These are phyloP conservation scores for Ellobius talpinus DNA, from an alignment of 2,113 vertebrate genomes.

Conservation along the genomic window DNA sequence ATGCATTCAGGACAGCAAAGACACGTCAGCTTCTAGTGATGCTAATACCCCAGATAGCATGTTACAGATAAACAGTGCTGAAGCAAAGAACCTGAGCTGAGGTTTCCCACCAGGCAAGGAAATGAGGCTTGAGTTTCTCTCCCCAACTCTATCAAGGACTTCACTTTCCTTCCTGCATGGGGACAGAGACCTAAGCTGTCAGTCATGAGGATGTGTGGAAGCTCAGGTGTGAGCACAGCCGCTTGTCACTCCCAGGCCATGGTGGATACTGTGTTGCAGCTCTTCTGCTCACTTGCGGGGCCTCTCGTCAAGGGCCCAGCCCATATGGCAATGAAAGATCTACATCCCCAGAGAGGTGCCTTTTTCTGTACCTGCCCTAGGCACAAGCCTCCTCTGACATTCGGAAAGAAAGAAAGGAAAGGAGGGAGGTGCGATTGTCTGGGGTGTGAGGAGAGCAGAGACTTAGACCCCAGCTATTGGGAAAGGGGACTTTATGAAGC, in stretches of 20 bases:
- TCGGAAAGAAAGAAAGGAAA: neutral
- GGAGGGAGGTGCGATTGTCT: neutral
- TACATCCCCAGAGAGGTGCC: neutral
- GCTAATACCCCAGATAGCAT: neutral
- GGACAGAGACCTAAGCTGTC: neutral
- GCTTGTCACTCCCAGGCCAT: too few species aligned
- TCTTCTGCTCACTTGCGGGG: neutral
- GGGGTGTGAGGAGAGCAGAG: neutral
- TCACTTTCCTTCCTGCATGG: neutral
- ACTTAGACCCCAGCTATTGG: neutral
- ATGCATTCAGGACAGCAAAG: neutral
- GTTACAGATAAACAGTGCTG: neutral
- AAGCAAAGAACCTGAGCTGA: neutral
- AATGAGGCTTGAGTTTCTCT: neutral
- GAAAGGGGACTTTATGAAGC: conserved; percentile 60
- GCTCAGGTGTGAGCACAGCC: too few species aligned
- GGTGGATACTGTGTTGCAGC: neutral
- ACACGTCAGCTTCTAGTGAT: too few species aligned
- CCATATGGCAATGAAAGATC: neutral
- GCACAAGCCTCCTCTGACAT: neutral
- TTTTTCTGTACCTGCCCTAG: neutral
- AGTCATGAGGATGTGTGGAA: neutral
- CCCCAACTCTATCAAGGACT: neutral
- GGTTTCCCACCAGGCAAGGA: neutral
- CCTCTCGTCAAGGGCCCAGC: too few species aligned